These are phyloP conservation scores for Pyrocephalus nanus DNA, from an alignment of 2,797 vertebrate genomes.

Conservation along the genomic window DNA sequence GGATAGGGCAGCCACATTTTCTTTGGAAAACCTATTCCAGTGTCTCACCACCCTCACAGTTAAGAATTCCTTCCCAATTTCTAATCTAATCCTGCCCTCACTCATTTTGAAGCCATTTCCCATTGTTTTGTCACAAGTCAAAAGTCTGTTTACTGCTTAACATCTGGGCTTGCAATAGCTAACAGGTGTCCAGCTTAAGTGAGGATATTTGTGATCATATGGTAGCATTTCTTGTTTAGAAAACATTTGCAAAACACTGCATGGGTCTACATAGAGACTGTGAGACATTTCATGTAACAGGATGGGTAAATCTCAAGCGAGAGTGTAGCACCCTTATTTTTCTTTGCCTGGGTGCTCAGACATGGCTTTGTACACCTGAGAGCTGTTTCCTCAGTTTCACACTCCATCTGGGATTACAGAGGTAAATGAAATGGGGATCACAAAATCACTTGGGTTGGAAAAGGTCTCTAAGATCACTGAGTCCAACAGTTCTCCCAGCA, in stretches of 20 bases:
- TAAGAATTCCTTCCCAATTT: background rate
- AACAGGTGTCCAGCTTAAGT: background rate
- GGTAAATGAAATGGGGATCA: background rate
- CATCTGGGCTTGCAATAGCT: background rate
- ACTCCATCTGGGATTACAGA: background rate
- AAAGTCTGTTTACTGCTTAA: background rate
- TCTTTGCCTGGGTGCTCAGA: background rate
- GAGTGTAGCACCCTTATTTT: accelerated
- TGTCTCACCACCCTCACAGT: background rate
- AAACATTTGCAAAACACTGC: background rate
- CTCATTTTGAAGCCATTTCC: background rate
- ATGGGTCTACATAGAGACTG: background rate
- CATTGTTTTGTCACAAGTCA: background rate
- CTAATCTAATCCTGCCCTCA: background rate
- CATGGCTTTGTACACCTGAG: background rate
- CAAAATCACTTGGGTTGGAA: background rate
- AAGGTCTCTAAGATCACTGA: background rate
- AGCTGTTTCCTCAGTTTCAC: background rate
- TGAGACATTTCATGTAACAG: background rate
- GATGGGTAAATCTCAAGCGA: background rate
- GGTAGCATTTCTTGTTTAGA: background rate
- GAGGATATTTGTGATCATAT: background rate
- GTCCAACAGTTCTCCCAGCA: background rate
- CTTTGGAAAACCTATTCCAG: background rate
- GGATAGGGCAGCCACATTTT: background rate